These are phyloP conservation scores for Drosophila pectinifera DNA, from an alignment of 1,140 invertebrate genomes.

Conservation along the genomic window DNA sequence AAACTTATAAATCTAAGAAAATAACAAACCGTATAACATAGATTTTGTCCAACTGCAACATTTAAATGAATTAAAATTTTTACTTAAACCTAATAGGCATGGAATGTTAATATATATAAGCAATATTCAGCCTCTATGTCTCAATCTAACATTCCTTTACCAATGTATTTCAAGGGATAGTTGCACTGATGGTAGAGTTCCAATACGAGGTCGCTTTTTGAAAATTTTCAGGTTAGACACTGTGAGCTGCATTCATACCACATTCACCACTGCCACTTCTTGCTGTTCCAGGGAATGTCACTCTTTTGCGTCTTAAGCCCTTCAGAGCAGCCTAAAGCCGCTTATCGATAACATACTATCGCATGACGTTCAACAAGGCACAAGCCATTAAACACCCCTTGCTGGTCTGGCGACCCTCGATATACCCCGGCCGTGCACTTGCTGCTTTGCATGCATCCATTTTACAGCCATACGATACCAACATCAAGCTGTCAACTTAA, in stretches of 20 bases:
- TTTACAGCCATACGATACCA: conserved; percentile 25
- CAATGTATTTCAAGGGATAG: neutral
- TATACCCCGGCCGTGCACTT: conserved; percentile 37
- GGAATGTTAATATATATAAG: no score
- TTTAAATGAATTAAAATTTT: no score
- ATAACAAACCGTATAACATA: no score
- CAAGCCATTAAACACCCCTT: conserved; percentile 67
- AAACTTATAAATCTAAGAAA: no score
- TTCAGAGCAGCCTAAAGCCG: conserved; percentile 38
- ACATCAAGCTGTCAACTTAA: conserved; percentile 54
- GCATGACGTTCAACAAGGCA: conserved; percentile 69
- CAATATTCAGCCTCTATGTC: no score
- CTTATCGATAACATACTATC: conserved; percentile 63
- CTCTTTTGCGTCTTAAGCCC: conserved; percentile 16
- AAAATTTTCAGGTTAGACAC: no score
- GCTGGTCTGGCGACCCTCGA: conserved; percentile 18
- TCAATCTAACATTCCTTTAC: no score
- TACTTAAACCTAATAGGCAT: no score
- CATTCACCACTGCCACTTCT: neutral
- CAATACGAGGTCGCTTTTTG: neutral
- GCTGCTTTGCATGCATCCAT: conserved; percentile 72
- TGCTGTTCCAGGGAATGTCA: conserved; percentile 1
- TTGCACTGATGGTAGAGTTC: neutral
- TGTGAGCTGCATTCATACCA: neutral
- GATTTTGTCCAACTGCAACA: no score